These are phyloP conservation scores for Halcyon chelicuti DNA, from an alignment of 2,797 vertebrate species.

Conservation along the genomic window DNA sequence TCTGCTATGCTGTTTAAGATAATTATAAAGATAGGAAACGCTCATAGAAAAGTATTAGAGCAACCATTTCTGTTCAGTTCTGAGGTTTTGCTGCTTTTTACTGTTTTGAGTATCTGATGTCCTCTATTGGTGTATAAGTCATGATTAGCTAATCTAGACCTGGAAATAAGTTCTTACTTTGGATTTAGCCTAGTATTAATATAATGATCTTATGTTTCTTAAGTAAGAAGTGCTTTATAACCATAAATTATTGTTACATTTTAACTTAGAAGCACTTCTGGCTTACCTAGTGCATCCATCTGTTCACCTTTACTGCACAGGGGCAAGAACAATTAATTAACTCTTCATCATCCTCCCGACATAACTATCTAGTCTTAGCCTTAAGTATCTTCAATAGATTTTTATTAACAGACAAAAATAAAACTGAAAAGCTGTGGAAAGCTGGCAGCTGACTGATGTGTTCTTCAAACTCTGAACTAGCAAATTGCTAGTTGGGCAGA, in stretches of 20 bases:
- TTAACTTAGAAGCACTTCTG: background rate
- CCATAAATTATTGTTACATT: background rate
- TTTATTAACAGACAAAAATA: background rate
- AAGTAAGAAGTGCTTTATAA: background rate
- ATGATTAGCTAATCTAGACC: background rate
- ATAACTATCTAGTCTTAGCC: background rate
- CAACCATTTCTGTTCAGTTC: background rate
- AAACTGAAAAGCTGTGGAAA: conserved; percentile 8
- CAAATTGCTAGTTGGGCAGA: conserved; percentile 37
- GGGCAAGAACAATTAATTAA: background rate
- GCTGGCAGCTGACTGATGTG: background rate
- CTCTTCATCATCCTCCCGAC: background rate
- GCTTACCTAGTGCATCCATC: background rate
- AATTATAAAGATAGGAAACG: background rate
- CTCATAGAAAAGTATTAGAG: background rate
- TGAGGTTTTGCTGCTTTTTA: background rate
- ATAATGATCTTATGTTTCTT: background rate
- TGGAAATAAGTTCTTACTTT: background rate
- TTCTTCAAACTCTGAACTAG: conserved; percentile 32
- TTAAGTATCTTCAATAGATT: background rate
- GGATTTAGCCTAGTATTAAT: background rate
- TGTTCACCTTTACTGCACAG: background rate
- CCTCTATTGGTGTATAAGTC: background rate
- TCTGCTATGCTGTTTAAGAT: background rate
- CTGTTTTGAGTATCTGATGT: background rate